Conservation (phyloP, 1,140 invertebrate species). For the Neoseiulus cucumeris region DNA sequence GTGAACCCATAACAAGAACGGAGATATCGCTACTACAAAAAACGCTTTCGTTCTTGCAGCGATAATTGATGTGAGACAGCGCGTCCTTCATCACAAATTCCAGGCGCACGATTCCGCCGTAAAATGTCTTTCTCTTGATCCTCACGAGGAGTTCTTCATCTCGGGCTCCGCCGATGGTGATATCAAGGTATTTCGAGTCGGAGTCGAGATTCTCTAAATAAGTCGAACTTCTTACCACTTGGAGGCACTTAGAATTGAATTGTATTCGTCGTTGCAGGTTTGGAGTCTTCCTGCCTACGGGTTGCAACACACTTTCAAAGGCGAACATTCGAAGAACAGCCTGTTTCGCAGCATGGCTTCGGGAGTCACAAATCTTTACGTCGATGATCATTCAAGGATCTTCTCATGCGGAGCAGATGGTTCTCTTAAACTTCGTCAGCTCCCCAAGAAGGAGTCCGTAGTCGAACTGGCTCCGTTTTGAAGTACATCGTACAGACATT, state of each 20-base stretch:
- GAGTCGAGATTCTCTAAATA: too few species aligned
- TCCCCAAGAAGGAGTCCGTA: conserved; percentile 42
- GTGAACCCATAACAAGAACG: too few species aligned
- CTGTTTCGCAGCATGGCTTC: conserved; percentile 91
- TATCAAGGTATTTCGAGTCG: conserved; percentile 80
- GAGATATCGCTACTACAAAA: not conserved
- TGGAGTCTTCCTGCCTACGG: conserved; percentile 73
- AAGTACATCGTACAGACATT: not conserved
- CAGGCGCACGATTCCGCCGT: conserved; percentile 77
- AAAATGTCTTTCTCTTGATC: conserved; percentile 82
- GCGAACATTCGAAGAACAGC: conserved; percentile 64
- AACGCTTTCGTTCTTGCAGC: conserved; percentile 11
- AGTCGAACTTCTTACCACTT: too few species aligned
- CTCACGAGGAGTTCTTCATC: conserved; percentile 84
- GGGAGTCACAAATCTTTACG: conserved; percentile 80
- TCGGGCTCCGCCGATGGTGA: conserved; percentile 96
- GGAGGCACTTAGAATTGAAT: too few species aligned
- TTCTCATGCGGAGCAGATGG: conserved; percentile 97
- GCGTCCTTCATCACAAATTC: conserved; percentile 66
- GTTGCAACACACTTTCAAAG: conserved; percentile 61
- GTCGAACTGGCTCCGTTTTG: not conserved
- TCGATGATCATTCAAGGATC: conserved; percentile 61
- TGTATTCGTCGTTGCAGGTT: conserved; percentile 40
- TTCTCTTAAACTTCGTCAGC: conserved; percentile 83
- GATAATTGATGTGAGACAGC: conserved; percentile 65